Conservation (phyloP, 2,888 invertebrate species). For the Leptopterna dolabrata region DNA sequence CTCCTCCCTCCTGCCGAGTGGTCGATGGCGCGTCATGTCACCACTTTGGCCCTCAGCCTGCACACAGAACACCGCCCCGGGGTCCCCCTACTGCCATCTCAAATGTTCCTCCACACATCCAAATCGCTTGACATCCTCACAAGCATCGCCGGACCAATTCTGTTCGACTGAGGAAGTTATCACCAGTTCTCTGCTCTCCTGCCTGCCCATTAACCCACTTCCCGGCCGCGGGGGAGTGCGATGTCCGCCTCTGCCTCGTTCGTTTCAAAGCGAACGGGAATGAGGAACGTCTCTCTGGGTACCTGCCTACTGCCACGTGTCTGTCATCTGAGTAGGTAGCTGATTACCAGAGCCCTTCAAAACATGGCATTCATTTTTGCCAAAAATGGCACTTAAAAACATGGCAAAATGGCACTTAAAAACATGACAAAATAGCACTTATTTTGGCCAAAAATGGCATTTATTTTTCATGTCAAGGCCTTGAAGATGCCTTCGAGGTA, state of each 20-base stretch:
- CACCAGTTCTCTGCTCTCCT: not conserved
- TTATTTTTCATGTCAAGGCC: not conserved
- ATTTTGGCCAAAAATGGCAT: too few species aligned
- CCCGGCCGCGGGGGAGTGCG: not conserved
- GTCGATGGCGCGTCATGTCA: slow-evolving; percentile 28
- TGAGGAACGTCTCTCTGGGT: not conserved
- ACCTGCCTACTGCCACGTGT: not conserved
- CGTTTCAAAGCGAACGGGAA: not conserved
- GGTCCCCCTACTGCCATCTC: not conserved
- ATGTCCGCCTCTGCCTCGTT: not conserved
- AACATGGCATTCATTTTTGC: too few species aligned
- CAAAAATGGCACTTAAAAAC: too few species aligned
- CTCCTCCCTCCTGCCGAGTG: slow-evolving; percentile 37
- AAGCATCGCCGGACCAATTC: slow-evolving; percentile 20
- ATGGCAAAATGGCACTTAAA: too few species aligned
- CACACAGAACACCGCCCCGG: not conserved
- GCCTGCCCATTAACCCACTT: slow-evolving; percentile 33
- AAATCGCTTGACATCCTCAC: not conserved
- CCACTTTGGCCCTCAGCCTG: not conserved
- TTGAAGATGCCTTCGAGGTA: slow-evolving; percentile 13
- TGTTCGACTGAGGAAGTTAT: slow-evolving; percentile 22
- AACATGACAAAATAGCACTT: too few species aligned
- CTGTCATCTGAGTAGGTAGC: too few species aligned
- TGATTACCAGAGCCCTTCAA: too few species aligned
- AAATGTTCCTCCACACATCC: not conserved